These are phyloP conservation scores for Zootermopsis nevadensis DNA, from an alignment of 2,888 invertebrate genomes.

Conservation along the genomic window DNA sequence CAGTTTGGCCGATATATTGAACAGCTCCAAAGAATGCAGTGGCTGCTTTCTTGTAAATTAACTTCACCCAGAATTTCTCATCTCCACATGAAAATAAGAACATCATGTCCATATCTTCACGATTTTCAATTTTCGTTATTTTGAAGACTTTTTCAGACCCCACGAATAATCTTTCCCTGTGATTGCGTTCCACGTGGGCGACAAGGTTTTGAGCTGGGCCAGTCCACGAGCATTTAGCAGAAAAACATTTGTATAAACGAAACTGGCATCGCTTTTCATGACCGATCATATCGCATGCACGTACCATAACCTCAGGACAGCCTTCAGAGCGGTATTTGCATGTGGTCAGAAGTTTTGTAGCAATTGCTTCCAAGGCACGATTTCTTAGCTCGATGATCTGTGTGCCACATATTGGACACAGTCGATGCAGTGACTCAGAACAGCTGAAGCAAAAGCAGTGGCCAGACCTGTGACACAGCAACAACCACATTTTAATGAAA, in stretches of 20 bases:
- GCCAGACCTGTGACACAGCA: neutral
- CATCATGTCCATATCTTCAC: conserved; percentile 16
- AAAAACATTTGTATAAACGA: neutral
- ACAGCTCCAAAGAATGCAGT: conserved; percentile 14
- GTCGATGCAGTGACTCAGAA: neutral
- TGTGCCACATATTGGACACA: neutral
- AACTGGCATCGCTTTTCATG: conserved; percentile 9
- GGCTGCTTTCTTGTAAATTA: neutral
- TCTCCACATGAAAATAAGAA: neutral
- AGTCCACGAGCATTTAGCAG: conserved; percentile 16
- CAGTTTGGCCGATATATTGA: neutral
- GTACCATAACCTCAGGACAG: neutral
- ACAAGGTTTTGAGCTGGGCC: neutral
- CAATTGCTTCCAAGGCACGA: conserved; percentile 8
- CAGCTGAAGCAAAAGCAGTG: neutral
- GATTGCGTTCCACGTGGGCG: neutral
- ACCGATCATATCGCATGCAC: neutral
- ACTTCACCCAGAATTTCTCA: conserved; percentile 6
- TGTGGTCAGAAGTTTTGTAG: neutral
- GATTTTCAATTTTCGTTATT: conserved; percentile 16
- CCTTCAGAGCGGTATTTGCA: neutral
- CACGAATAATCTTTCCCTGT: neutral
- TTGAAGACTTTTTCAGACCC: conserved; percentile 18
- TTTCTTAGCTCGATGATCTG: neutral
- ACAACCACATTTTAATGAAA: too few species aligned